Evolutionary conservation across 2,113 vertebrate species (phyloP).

Genomic region (Gymnobelideus leadbeateri): DNA sequence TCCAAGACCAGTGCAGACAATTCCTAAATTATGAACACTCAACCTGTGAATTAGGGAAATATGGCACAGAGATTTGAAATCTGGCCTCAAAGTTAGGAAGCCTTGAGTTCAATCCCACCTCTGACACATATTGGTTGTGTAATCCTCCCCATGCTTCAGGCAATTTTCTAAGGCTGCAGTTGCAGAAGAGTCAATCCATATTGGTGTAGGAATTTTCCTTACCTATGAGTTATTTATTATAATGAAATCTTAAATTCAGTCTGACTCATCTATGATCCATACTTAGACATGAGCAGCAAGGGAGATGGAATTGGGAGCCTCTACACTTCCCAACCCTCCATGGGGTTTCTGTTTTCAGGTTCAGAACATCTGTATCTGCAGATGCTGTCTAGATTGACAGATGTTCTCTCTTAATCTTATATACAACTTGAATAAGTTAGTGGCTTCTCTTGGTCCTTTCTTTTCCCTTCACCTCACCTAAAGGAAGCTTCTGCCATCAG

Average conservation of each 20-base stretch:
- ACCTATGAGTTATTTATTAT: not conserved
- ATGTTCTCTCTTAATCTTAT: not conserved
- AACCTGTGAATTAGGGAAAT: not conserved
- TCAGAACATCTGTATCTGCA: not conserved
- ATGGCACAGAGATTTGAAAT: not conserved
- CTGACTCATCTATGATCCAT: not conserved
- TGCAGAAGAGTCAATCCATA: not conserved
- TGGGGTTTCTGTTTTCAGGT: not conserved
- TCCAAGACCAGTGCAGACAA: not conserved
- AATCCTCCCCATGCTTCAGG: not conserved
- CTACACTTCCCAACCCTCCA: not conserved
- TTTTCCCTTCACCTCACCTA: not conserved
- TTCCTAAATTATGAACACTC: not conserved
- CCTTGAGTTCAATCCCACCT: not conserved
- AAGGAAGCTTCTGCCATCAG: not conserved
- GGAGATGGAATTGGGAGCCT: not conserved
- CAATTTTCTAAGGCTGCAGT: not conserved
- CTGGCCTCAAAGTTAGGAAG: not conserved
- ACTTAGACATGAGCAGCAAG: not conserved
- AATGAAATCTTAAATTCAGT: not conserved
- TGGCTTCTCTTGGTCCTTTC: not conserved
- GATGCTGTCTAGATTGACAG: not conserved
- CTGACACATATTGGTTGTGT: not conserved
- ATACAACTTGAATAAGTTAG: not conserved
- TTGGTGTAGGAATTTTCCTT: not conserved